phyloP scores from a whole-genome alignment of 2,797 vertebrate species.

The Sebastolobus altivelis region DNA sequence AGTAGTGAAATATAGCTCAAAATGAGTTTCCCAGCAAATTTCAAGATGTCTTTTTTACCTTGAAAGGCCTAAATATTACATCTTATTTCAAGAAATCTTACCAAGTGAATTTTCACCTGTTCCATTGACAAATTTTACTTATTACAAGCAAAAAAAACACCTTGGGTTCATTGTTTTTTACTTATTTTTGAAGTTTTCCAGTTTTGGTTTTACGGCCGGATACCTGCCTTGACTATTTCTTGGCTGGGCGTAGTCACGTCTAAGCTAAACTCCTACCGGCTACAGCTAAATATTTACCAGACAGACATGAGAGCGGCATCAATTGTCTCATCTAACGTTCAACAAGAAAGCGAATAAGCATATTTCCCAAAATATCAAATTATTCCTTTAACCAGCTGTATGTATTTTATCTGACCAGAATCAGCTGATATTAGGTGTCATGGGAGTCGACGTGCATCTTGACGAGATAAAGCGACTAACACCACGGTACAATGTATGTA shows the following conservation, averaged over 20 bases:
- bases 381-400: neutral
- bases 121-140: too few species aligned
- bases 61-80: too few species aligned
- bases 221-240: neutral
- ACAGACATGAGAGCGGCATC: neutral
- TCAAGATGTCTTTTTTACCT: too few species aligned
- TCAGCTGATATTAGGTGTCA: slow-evolving; percentile 97
- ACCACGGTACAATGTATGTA: slow-evolving; percentile 88
- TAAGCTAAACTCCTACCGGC: neutral
- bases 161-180: too few species aligned
- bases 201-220: too few species aligned
- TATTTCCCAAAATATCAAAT: neutral
- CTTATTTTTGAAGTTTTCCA: too few species aligned
- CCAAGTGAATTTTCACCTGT: too few species aligned
- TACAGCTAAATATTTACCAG: neutral
- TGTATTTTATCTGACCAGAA: slow-evolving; percentile 84
- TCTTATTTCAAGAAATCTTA: too few species aligned
- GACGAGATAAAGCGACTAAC: slow-evolving; percentile 97
- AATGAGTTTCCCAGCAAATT: too few species aligned
- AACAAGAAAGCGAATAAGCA: neutral
- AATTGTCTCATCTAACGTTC: neutral
- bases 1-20: too few species aligned
- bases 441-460: slow-evolving; percentile 97
- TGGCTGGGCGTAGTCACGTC: neutral
- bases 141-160: too few species aligned